phyloP scores from a whole-genome alignment of 1,140 invertebrate species.

The Achatina immaculata region DNA sequence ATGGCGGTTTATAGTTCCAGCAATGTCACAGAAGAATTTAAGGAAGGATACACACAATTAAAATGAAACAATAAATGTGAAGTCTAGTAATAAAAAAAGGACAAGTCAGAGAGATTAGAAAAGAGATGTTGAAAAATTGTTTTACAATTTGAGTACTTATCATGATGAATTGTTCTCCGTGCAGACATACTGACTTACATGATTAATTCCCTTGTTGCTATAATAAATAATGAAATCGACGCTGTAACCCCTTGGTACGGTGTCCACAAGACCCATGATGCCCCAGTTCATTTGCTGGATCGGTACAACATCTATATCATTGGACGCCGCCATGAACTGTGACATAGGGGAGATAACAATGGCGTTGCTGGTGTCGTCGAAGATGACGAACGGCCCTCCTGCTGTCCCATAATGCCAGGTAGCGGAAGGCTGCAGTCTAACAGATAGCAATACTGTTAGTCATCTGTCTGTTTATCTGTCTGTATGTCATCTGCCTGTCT shows the following conservation, averaged over 20 bases:
- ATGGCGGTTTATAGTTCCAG: no score
- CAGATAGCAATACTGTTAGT: background rate
- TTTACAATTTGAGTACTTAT: background rate
- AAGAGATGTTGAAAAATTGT: background rate
- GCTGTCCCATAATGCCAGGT: background rate
- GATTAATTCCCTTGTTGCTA: conserved; percentile 48
- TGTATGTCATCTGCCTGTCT: no score
- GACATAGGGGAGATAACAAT: conserved; percentile 55
- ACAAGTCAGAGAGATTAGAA: background rate
- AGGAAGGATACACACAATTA: background rate
- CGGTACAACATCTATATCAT: conserved; percentile 1
- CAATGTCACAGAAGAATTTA: background rate
- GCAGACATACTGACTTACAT: conserved; percentile 27
- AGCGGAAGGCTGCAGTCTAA: background rate
- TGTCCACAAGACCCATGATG: conserved; percentile 57
- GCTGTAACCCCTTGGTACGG: conserved; percentile 41
- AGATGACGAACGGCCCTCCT: conserved; percentile 55
- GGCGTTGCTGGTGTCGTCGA: conserved; percentile 48
- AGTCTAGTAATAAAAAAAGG: background rate
- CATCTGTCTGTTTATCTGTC: no score
- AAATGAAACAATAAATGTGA: background rate
- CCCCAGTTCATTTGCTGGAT: conserved; percentile 39
- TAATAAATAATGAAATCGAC: conserved; percentile 47
- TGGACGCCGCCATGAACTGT: conserved; percentile 56
- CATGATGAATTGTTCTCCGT: background rate